A percentile compares a stretch with the other conserved stretches of the same genome.
phyloP scores from a whole-genome alignment of 1,140 invertebrate species.

The Microplitis mediator region DNA sequence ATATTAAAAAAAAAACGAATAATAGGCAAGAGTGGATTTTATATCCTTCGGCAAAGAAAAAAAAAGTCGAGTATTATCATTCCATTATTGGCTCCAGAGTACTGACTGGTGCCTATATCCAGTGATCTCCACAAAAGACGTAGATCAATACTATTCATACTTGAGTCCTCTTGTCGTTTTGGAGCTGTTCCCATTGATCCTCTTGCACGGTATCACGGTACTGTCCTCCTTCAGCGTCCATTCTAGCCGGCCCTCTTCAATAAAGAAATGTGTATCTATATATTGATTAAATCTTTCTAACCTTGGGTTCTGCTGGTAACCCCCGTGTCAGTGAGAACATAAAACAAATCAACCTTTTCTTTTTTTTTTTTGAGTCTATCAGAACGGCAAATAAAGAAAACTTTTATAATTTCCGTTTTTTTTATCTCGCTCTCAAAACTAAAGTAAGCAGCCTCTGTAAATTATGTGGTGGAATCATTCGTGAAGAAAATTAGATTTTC shows the following conservation, averaged over 20 bases:
- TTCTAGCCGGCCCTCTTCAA: too few species aligned
- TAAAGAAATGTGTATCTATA: too few species aligned
- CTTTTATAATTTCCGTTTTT: constrained; percentile 6
- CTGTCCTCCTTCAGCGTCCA: not conserved
- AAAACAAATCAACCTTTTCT: too few species aligned
- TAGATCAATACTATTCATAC: constrained; percentile 1
- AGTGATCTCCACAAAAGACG: not conserved
- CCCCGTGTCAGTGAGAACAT: too few species aligned
- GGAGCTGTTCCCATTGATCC: not conserved
- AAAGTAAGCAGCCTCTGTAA: not conserved
- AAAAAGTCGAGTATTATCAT: constrained; percentile 5
- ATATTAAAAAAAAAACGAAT: not conserved
- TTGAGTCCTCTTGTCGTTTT: not conserved
- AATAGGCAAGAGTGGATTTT: not conserved
- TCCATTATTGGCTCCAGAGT: not conserved
- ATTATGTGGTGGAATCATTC: not conserved
- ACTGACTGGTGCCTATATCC: not conserved
- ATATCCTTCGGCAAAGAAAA: not conserved
- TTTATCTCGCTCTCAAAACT: not conserved
- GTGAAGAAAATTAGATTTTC: constrained; percentile 1
- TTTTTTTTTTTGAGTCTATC: not conserved
- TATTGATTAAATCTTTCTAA: too few species aligned
- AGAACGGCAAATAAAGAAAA: not conserved
- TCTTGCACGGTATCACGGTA: not conserved
- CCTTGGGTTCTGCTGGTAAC: too few species aligned